A percentile compares a stretch with the other conserved stretches of the same genome.
phyloP scores from a whole-genome alignment of 2,797 vertebrate genomes.

The Ctenopoma kingsleyae region DNA sequence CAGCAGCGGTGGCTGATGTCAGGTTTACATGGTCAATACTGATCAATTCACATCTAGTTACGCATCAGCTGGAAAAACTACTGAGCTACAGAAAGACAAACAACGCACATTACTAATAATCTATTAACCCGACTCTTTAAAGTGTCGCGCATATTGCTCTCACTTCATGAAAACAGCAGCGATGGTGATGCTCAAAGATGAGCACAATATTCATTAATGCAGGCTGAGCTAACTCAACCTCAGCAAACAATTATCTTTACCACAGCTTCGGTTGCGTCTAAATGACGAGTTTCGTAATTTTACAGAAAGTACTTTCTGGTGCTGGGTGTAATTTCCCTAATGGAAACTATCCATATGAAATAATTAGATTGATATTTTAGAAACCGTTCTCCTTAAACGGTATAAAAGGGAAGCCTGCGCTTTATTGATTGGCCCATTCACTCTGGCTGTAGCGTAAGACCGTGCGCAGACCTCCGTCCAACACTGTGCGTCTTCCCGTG shows the following conservation, averaged over 20 bases:
- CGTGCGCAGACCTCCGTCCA: conserved; percentile 47
- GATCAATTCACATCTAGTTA: too few relatives aligned
- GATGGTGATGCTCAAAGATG: too few relatives aligned
- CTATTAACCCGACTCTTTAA: neutral
- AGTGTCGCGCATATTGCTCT: conserved; percentile 29
- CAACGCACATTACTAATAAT: neutral
- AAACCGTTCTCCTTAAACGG: neutral
- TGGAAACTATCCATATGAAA: conserved; percentile 20
- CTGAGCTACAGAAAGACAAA: neutral
- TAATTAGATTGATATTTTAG: conserved; percentile 28
- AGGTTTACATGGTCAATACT: neutral
- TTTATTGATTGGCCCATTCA: conserved; percentile 46
- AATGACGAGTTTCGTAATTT: neutral
- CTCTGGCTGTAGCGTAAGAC: conserved; percentile 13
- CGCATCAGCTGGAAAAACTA: neutral
- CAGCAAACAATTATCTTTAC: conserved; percentile 19
- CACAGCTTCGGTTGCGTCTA: neutral
- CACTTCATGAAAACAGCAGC: conserved; percentile 4
- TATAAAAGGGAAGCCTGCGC: conserved; percentile 30
- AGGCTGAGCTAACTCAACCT: conserved; percentile 24
- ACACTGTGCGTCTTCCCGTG: conserved; percentile 44
- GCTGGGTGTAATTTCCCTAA: conserved; percentile 1
- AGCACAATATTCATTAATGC: conserved; percentile 27
- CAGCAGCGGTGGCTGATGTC: neutral
- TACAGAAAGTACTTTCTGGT: neutral